Conservation (phyloP, 2,113 vertebrate genomes). For the Nicator chloris region DNA sequence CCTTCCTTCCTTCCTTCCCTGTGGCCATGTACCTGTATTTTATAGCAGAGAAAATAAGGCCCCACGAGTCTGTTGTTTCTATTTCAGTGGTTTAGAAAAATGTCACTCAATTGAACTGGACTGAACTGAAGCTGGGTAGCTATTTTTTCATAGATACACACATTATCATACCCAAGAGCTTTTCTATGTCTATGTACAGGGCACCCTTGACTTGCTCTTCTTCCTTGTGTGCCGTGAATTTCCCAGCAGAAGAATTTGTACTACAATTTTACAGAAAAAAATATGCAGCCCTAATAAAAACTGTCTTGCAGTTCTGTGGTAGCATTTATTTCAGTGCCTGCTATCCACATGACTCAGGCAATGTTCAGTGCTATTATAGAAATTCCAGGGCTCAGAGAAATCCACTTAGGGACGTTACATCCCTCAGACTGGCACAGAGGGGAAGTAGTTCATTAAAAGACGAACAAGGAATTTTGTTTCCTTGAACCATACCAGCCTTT, state of each 20-base stretch:
- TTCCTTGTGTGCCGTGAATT: not conserved
- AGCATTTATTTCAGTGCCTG: not conserved
- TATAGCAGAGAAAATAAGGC: not conserved
- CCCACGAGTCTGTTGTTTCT: not conserved
- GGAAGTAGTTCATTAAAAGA: not conserved
- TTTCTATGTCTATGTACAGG: not conserved
- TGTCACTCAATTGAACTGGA: not conserved
- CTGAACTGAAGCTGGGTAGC: not conserved
- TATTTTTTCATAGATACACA: not conserved
- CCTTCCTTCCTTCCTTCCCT: not conserved
- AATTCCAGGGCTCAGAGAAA: not conserved
- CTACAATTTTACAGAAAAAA: not conserved
- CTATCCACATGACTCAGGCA: not conserved
- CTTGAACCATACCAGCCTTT: not conserved
- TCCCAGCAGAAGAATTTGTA: not conserved
- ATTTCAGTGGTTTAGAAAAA: not conserved
- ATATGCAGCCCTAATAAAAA: not conserved
- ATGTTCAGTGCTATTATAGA: not conserved
- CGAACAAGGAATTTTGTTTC: not conserved
- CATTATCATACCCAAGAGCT: not conserved
- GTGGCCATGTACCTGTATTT: not conserved
- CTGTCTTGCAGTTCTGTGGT: not conserved
- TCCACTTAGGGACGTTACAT: not conserved
- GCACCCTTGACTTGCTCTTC: not conserved
- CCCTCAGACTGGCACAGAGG: fast-evolving